These are phyloP conservation scores for Eurystomus glaucurus DNA, from an alignment of 2,797 vertebrate species.

Conservation along the genomic window DNA sequence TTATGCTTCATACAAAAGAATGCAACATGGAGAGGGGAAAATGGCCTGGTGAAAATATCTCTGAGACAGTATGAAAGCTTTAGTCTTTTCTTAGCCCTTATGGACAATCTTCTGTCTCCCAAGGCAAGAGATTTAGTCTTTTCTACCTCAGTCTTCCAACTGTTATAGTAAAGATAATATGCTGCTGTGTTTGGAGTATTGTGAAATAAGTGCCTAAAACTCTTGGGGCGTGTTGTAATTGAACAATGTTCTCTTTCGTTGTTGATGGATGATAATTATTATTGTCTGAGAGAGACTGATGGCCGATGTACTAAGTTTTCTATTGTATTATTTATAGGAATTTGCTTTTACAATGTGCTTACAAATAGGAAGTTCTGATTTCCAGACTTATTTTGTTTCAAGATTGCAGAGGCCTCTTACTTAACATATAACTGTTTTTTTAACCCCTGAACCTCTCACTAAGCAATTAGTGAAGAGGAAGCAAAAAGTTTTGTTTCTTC, in stretches of 20 bases:
- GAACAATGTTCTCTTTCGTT: not conserved
- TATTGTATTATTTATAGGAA: not conserved
- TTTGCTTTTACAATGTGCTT: not conserved
- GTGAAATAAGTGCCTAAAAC: not conserved
- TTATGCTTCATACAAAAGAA: not conserved
- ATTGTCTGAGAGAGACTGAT: not conserved
- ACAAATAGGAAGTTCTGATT: not conserved
- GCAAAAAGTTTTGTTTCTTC: not conserved
- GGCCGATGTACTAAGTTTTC: not conserved
- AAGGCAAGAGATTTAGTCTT: not conserved
- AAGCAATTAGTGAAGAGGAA: not conserved
- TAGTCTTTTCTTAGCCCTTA: not conserved
- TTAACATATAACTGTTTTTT: not conserved
- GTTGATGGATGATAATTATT: not conserved
- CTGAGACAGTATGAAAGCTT: not conserved
- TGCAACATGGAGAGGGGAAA: not conserved
- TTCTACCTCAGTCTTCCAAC: not conserved
- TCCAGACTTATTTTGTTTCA: not conserved
- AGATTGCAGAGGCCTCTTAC: not conserved
- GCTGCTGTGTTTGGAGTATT: not conserved
- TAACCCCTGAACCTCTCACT: not conserved
- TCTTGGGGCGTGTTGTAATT: not conserved
- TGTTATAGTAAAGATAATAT: not conserved
- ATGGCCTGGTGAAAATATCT: not conserved
- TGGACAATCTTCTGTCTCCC: not conserved